Evolutionary conservation across 2,113 vertebrate species (phyloP), one percentile per base, ranked within the genome.

Genomic region (Hiodon tergisus): DNA sequence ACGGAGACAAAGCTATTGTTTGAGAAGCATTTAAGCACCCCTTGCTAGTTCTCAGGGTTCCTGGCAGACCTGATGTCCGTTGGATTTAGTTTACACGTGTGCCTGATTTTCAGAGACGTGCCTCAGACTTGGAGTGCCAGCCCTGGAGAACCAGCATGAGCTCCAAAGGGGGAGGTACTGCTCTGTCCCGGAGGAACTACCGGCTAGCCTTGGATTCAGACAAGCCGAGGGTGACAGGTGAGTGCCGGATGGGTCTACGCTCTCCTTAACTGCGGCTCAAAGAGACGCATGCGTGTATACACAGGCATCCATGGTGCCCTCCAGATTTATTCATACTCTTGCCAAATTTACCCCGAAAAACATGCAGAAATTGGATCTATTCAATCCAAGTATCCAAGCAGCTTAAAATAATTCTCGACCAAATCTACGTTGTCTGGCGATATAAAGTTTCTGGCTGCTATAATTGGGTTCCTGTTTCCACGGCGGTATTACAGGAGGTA

Each of bases 211-310:
- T 92, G 0, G 96, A 97, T 77, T 85, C 87, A 1, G 94, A 99
- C 81, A 97, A 96, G 79, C 84, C 93, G 80, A 94, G 84, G 86
- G 79, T 84, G 78, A 90, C 95, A 91, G 97, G 97, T 98, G 86
- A n/a, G 71, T 54, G n/a, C 4, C 0, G 0, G 59, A 58, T 74
- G 68, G 4, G 54, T 13, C 10, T 9, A 68, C 10, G 50, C 7
- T 4, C 46, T 9, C 6, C n/a, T 4, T 8, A 4, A 5, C 46
- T 68, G 10, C 8, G n/a, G 58, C 46, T 4, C 54, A 59, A 51
- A 67, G 76, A 78, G 47, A 46, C 14, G 74, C 79, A 31, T 50
- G 59, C 74, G 2, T 31, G 31, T 31, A 2, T 31, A 31, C 31
- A 31, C 31, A 31, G 31, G 31, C 31, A 31, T 31, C 31, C 31